Base-by-base conservation (phyloP, 2,113 vertebrate species). In the Hippocampus guttulatus region DNA sequence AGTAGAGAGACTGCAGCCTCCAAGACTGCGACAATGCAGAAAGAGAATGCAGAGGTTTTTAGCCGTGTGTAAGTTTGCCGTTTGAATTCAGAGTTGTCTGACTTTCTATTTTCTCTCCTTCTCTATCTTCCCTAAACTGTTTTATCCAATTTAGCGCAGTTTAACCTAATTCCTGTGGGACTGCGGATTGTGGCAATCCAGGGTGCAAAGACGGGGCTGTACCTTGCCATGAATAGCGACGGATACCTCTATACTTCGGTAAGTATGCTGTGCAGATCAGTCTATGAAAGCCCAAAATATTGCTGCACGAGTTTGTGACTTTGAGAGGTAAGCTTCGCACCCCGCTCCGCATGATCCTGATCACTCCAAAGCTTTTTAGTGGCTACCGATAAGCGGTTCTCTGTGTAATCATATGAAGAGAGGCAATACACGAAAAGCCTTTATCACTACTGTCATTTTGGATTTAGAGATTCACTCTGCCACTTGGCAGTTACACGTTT, bases 91-190 rank as follows among this genome's bases (percentile, higher is more conserved):
- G 49, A 61, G 30, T 69, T 55, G 45, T 70, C 52, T 84, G 73
- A 75, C 73, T 81, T 64, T 64, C 43, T 72, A 11, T 71, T 65
- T 52, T 47, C 55, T 70, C 25, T 73, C 66, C 67, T 3, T 74
- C 52, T 63, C 43, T 65, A 21, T 63, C 68, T 84, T 78, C 66
- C 74, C 57, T 65, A 54, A 79, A 58, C 49, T 54, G 65, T 90
- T 75, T 83, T 86, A 87, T 87, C 69, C 77, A 77, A 89, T 90
- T 86, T 89, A 99, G 97, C 96, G 87, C 92, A 98, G 92, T 99
- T 98, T 92, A 99, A 99, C 93, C 94, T 99, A 92, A 98, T 99
- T 90, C 97, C 97, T 61, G 97, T 99, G 92, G 97, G 97, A 81
- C 91, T 99, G 90, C 93, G 96, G 89, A 97, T 99, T 85, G 97